These are phyloP conservation scores for Microcebus murinus DNA, from an alignment of 2,113 vertebrate species.

Conservation along the genomic window DNA sequence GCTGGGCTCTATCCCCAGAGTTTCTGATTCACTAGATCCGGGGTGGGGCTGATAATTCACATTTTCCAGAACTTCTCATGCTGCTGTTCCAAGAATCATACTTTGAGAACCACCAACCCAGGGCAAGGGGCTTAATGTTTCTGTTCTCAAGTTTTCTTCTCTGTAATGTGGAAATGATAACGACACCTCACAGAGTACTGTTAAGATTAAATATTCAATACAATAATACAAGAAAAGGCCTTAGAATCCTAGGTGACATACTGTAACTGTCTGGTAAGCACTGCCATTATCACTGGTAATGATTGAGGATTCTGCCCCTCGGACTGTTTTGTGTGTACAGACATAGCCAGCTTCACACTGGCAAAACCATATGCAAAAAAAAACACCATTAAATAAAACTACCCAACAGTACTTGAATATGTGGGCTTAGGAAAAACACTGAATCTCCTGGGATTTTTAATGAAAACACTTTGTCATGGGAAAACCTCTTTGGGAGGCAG, in stretches of 20 bases:
- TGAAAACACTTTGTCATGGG: neutral
- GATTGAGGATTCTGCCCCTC: neutral
- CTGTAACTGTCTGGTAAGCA: neutral
- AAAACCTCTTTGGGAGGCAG: neutral
- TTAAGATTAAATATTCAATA: neutral
- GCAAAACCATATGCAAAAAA: neutral
- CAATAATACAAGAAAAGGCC: neutral
- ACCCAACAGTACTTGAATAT: neutral
- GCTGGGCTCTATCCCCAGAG: neutral
- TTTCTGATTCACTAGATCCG: neutral
- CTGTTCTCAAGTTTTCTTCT: neutral
- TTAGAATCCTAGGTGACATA: accelerated
- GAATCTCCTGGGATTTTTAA: neutral
- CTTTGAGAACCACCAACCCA: neutral
- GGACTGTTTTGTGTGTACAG: neutral
- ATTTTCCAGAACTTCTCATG: neutral
- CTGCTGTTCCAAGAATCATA: neutral
- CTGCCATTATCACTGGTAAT: neutral
- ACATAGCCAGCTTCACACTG: neutral
- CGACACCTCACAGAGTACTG: neutral
- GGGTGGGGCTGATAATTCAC: too few species aligned
- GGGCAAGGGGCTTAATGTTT: neutral
- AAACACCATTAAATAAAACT: neutral
- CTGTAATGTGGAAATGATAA: neutral
- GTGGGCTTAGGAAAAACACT: neutral